Conservation (phyloP, 2,113 vertebrate species). For the Neotoma lepida region DNA sequence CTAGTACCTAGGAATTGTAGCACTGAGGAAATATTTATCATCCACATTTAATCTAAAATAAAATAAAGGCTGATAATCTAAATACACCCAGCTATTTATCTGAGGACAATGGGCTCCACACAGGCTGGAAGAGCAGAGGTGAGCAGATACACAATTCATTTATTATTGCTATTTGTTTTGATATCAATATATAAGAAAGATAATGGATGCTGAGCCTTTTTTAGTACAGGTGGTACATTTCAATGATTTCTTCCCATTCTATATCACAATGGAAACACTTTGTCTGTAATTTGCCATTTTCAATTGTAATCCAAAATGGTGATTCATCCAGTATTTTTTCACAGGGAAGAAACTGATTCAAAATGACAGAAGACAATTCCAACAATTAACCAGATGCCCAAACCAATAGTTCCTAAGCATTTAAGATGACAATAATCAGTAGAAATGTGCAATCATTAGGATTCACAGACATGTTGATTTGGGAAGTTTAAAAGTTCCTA, state of each 20-base stretch:
- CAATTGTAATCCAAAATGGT: slow-evolving; percentile 14
- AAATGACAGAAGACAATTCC: slow-evolving; percentile 55
- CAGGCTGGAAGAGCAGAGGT: neutral
- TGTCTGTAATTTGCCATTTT: slow-evolving; percentile 33
- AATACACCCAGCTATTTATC: slow-evolving; percentile 15
- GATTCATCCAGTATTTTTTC: slow-evolving; percentile 56
- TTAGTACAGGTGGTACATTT: slow-evolving; percentile 15
- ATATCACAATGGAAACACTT: slow-evolving; percentile 10
- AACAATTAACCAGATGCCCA: slow-evolving; percentile 45
- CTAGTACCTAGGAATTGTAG: neutral
- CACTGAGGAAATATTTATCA: slow-evolving; percentile 1
- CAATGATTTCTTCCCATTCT: slow-evolving; percentile 16
- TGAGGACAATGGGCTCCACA: neutral
- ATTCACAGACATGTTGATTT: slow-evolving; percentile 25
- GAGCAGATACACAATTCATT: neutral
- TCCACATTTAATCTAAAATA: slow-evolving; percentile 40
- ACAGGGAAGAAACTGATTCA: slow-evolving; percentile 41
- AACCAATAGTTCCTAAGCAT: slow-evolving; percentile 47
- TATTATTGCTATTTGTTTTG: slow-evolving; percentile 40
- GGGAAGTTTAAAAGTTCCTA: slow-evolving; percentile 5
- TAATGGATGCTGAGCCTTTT: slow-evolving; percentile 3
- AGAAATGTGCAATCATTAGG: slow-evolving; percentile 46
- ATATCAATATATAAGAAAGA: slow-evolving; percentile 16
- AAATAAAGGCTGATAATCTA: slow-evolving; percentile 9
- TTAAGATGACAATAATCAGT: neutral